Base-by-base conservation (phyloP, 2,797 vertebrate species). In the Triplophysa bombifrons region DNA sequence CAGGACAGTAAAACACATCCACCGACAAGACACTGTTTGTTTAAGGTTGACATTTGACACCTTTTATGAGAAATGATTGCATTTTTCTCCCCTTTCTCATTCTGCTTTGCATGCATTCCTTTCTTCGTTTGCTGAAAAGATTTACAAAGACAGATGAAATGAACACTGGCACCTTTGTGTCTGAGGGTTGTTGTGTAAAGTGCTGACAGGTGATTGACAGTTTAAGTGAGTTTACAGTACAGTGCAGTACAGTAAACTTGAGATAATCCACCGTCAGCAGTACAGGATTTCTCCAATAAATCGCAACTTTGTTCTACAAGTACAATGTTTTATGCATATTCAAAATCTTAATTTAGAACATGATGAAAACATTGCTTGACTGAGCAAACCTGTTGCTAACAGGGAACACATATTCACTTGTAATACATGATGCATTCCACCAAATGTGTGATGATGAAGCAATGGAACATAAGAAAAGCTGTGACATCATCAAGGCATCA, bases 141-240 rank as follows among this genome's bases (percentile, higher is more conserved):
- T 81, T 78, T 85, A 84, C 86, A 86, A 88, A 91, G 89, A 90
- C 87, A 91, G 90, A 84, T 85, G 86, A 87, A 89, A 88, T 90
- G 87, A 91, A 90, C 88, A 83, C 86, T 92, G 90, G 91, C 90
- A 93, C 92, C 91, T 91, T 88, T 89, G 89, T 91, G 91, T 93
- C 91, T 92, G 89, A 85, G 88, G 84, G 84, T 85, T 89, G 90
- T 88, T 83, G 67, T 86, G 50, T 19, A 51, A 89, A 87, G 80
- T 85, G 86, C 81, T 44, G 22, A 81, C 77, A 76, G 87, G 72
- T 90, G 89, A 92, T 86, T 89, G 90, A 91, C 87, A 87, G 86
- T 67, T 86, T 53, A 46, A 46, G 84, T 83, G 89, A 77, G 14
- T 53, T 34, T 51, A 70, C 51, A 25, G 66, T 58, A 67, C n/a